phyloP scores from a whole-genome alignment of 2,113 vertebrate species.

The Chloropsis hardwickii region DNA sequence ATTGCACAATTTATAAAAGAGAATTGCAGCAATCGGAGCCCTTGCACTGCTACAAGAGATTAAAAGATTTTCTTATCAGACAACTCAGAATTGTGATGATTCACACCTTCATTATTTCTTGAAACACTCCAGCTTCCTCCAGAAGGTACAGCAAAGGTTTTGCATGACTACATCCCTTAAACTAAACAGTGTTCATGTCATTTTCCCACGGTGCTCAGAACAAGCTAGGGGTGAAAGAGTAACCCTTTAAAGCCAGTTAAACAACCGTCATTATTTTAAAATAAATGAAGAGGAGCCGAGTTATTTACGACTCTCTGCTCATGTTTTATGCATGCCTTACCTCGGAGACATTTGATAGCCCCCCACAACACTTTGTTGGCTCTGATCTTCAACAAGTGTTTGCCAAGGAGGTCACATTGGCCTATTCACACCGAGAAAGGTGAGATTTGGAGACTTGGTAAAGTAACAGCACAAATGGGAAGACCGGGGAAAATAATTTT shows the following conservation, averaged over 20 bases:
- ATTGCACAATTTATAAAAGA: conserved; percentile 38
- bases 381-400: not conserved
- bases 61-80: conserved; percentile 59
- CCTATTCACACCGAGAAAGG: not conserved
- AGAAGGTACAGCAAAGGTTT: conserved; percentile 49
- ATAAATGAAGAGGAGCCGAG: conserved; percentile 43
- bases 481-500: not conserved
- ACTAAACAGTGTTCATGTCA: conserved; percentile 18
- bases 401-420: not conserved
- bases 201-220: conserved; percentile 60
- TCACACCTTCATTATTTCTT: conserved; percentile 63
- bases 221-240: conserved; percentile 56
- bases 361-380: conserved; percentile 10
- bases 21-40: conserved; percentile 21
- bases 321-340: conserved; percentile 52
- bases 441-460: not conserved
- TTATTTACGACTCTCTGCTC: conserved; percentile 44
- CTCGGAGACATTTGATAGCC: conserved; percentile 34
- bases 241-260: conserved; percentile 58
- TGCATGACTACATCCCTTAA: conserved; percentile 62
- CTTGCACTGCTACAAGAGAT: conserved; percentile 10
- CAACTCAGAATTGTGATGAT: conserved; percentile 51
- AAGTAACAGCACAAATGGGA: conserved; percentile 8
- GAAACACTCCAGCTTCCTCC: conserved; percentile 57
- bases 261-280: conserved; percentile 55